Conservation (phyloP, 2,113 vertebrate genomes). For the Gymnorhina tibicen region DNA sequence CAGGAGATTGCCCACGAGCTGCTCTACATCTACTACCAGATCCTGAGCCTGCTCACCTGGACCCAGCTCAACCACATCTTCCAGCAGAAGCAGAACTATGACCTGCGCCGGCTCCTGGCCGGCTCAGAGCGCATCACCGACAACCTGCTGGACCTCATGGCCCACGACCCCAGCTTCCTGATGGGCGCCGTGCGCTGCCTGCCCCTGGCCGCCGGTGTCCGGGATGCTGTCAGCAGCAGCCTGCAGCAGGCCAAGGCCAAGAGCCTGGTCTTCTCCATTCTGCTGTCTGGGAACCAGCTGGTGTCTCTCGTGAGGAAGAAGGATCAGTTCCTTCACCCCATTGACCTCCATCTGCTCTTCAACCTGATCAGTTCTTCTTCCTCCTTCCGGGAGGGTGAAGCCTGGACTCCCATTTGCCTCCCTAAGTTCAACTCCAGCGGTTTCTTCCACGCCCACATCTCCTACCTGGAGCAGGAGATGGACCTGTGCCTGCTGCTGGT, state of each 20-base stretch:
- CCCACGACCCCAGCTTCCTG: constrained; percentile 89
- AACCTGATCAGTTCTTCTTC: constrained; percentile 95
- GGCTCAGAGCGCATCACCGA: constrained; percentile 95
- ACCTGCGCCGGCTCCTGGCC: constrained; percentile 89
- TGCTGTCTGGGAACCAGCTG: constrained; percentile 88
- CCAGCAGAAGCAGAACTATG: constrained; percentile 95
- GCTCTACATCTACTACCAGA: constrained; percentile 97
- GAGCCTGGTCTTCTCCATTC: constrained; percentile 92
- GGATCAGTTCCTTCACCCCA: constrained; percentile 94
- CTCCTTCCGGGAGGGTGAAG: constrained; percentile 93
- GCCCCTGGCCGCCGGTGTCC: constrained; percentile 78
- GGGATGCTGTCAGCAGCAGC: constrained; percentile 84
- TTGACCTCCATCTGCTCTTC: constrained; percentile 95
- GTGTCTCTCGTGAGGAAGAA: constrained; percentile 92
- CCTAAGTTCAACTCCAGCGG: constrained; percentile 93
- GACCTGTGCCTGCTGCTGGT: constrained; percentile 93
- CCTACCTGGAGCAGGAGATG: constrained; percentile 87
- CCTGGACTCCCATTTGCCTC: constrained; percentile 96
- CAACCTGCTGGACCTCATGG: constrained; percentile 89
- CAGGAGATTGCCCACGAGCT: constrained; percentile 92
- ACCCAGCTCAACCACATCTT: constrained; percentile 96
- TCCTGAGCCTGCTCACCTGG: constrained; percentile 92
- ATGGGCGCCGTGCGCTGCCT: constrained; percentile 91
- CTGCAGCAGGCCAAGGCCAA: constrained; percentile 90
- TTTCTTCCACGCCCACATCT: constrained; percentile 97